Percentiles rank a stretch among this genome's conserved stretches.
Evolutionary conservation across 1,140 invertebrate genomes (phyloP).

Genomic region (Bombus turneri): DNA sequence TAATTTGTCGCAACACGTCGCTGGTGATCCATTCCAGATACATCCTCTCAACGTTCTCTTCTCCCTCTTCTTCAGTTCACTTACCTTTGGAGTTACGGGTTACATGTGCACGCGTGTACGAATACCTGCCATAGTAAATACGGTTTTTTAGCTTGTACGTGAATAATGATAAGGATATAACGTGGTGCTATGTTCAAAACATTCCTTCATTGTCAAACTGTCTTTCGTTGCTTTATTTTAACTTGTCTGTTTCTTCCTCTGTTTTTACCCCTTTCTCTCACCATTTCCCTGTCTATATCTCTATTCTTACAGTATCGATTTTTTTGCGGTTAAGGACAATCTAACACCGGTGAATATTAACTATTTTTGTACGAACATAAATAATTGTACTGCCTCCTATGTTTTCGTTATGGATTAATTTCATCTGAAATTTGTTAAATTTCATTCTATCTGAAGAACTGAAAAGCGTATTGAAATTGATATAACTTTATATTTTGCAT

Average conservation of each 20-base stretch:
- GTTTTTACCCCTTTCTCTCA: background rate
- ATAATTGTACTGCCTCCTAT: background rate
- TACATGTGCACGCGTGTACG: slow-evolving; percentile 33
- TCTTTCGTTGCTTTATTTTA: background rate
- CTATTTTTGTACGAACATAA: slow-evolving; percentile 24
- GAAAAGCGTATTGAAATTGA: background rate
- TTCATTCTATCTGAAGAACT: background rate
- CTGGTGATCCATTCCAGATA: background rate
- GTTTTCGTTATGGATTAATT: background rate
- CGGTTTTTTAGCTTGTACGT: slow-evolving; percentile 57
- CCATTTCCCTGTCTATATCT: too few species aligned
- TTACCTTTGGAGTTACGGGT: slow-evolving; percentile 2
- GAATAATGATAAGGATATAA: slow-evolving; percentile 46
- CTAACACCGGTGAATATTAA: background rate
- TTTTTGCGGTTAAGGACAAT: background rate
- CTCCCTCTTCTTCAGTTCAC: background rate
- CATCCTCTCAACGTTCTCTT: background rate
- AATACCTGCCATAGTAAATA: slow-evolving; percentile 52
- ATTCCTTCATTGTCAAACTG: slow-evolving; percentile 19
- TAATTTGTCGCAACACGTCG: slow-evolving; percentile 31
- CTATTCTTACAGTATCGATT: slow-evolving; percentile 10
- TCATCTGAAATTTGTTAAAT: background rate
- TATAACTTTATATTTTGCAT: background rate
- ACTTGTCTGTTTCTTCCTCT: background rate
- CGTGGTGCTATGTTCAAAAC: slow-evolving; percentile 47